phyloP scores from a whole-genome alignment of 2,888 invertebrate species.

The Heliconius erato region DNA sequence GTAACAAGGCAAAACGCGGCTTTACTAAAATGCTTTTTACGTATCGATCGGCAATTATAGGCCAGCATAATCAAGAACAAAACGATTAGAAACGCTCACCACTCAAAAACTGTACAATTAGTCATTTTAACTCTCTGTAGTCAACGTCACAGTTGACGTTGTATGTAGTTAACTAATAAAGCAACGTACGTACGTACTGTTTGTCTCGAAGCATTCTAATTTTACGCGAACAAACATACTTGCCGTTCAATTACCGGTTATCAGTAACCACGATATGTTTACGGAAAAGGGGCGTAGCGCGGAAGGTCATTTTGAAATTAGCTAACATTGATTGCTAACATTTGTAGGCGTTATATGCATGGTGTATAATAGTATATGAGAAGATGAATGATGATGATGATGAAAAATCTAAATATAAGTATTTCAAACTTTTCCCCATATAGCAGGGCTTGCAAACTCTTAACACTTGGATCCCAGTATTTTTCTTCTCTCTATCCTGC shows the following conservation, averaged over 20 bases:
- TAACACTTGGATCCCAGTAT: no score
- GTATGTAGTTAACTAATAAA: constrained; percentile 50
- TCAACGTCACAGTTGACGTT: constrained; percentile 45
- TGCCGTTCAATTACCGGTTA: constrained; percentile 59
- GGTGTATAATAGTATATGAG: no score
- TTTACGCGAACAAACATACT: constrained; percentile 55
- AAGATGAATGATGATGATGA: no score
- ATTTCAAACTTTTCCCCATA: no score
- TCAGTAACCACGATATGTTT: constrained; percentile 47
- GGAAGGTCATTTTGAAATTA: constrained; percentile 1
- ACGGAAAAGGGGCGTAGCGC: constrained; percentile 39
- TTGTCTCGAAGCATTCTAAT: constrained; percentile 59
- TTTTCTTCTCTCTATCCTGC: no score
- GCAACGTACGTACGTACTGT: constrained; percentile 49
- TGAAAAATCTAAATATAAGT: no score
- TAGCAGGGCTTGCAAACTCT: no score
- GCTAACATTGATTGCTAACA: constrained; percentile 25
- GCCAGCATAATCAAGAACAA: neutral
- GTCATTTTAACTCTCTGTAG: constrained; percentile 7
- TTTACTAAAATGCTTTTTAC: no score
- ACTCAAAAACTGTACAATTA: constrained; percentile 12
- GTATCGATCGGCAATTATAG: neutral
- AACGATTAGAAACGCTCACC: neutral
- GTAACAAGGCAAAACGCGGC: no score
- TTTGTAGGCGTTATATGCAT: neutral